A percentile compares a stretch with the other conserved stretches of the same genome.
These are phyloP conservation scores for Phylloscopus collybita DNA, from an alignment of 2,797 vertebrate species.

Conservation along the genomic window DNA sequence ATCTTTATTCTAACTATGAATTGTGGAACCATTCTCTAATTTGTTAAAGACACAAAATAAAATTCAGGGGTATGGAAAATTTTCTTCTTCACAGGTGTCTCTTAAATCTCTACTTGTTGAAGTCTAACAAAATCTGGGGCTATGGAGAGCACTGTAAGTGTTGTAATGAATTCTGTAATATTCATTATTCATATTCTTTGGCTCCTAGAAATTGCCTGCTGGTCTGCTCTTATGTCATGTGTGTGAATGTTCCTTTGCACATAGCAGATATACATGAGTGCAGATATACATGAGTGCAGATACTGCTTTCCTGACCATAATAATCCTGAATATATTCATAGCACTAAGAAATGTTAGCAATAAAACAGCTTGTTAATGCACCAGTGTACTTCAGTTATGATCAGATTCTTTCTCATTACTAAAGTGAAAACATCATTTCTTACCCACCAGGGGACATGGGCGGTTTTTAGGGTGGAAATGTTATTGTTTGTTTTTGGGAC, in stretches of 20 bases:
- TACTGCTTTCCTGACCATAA: not conserved
- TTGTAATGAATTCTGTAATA: not conserved
- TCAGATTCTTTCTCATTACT: not conserved
- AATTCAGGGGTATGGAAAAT: not conserved
- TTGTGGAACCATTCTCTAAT: not conserved
- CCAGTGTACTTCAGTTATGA: not conserved
- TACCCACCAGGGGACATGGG: not conserved
- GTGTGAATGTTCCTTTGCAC: not conserved
- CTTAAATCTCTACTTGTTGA: not conserved
- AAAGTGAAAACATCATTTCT: not conserved
- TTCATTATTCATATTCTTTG: not conserved
- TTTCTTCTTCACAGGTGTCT: not conserved
- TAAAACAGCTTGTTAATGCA: not conserved
- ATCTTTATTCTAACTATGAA: not conserved
- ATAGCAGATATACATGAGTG: not conserved
- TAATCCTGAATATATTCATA: not conserved
- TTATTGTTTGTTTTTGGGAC: not conserved
- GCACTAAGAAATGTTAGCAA: not conserved
- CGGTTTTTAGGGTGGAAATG: rapidly evolving
- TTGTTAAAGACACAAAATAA: not conserved
- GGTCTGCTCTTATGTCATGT: not conserved
- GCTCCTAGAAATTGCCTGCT: not conserved
- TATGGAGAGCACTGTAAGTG: not conserved
- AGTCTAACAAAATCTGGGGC: not conserved
- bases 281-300: not conserved